Conservation (phyloP, 2,888 invertebrate species). For the Ophion slaviceki region DNA sequence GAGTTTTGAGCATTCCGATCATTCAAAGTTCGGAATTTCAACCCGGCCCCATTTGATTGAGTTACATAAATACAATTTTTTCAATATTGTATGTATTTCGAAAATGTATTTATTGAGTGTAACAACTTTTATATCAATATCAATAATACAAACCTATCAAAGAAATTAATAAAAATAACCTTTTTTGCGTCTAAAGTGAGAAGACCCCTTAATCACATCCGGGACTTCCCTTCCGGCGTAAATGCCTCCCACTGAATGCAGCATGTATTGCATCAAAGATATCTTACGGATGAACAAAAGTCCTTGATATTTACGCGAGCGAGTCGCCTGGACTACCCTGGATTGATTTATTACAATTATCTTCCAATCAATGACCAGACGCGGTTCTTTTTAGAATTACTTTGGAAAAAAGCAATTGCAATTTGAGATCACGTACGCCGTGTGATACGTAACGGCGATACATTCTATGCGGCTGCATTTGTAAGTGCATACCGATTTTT, state of each 20-base stretch:
- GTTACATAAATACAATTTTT: no score
- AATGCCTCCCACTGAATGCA: background rate
- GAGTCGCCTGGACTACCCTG: background rate
- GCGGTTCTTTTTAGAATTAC: background rate
- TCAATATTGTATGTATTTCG: no score
- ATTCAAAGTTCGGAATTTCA: no score
- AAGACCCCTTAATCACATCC: background rate
- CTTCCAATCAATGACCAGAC: constrained; percentile 9
- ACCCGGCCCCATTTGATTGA: no score
- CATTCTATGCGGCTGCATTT: no score
- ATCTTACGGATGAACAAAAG: constrained; percentile 33
- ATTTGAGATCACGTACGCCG: constrained; percentile 15
- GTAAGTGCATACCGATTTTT: constrained; percentile 16
- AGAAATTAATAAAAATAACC: no score
- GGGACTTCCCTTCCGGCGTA: constrained; percentile 26
- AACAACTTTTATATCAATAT: no score
- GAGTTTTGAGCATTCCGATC: no score
- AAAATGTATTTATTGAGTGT: no score
- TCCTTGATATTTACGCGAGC: constrained; percentile 53
- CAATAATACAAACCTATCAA: no score
- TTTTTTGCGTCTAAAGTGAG: no score
- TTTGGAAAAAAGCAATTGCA: constrained; percentile 19
- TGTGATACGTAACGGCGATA: constrained; percentile 1
- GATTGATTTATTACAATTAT: constrained; percentile 47
- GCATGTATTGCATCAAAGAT: constrained; percentile 44